A percentile compares a stretch with the other conserved stretches of the same genome.
Conservation (phyloP, 2,113 vertebrate species). For the Triplophysa rosa region DNA sequence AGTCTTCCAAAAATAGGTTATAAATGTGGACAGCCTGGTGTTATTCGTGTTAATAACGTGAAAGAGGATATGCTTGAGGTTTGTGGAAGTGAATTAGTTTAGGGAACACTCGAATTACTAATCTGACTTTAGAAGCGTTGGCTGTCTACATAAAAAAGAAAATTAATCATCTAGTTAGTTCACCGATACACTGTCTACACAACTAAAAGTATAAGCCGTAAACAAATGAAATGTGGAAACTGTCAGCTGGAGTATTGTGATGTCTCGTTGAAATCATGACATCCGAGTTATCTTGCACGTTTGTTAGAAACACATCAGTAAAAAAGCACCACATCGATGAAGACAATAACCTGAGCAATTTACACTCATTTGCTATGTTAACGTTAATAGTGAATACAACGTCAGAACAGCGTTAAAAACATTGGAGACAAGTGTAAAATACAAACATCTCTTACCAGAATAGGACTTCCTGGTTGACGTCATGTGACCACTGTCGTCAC, state of each 20-base stretch:
- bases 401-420: neutral
- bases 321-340: neutral
- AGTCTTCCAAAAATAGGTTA: too few species aligned
- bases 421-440: neutral
- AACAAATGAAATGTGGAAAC: neutral
- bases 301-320: neutral
- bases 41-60: neutral
- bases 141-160: neutral
- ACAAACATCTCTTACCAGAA: constrained; percentile 45
- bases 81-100: neutral
- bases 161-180: neutral
- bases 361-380: neutral
- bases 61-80: neutral
- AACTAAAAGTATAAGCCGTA: neutral
- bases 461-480: constrained; percentile 34
- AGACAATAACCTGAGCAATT: neutral
- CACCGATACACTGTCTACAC: neutral
- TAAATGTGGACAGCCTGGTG: too few species aligned
- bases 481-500: constrained; percentile 14
- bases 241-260: neutral
- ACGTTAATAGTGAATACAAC: neutral
- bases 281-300: neutral
- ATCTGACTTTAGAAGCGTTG: neutral
- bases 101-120: neutral
- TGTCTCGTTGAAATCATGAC: neutral